Conservation (phyloP, 2,888 invertebrate species). For the Drosophila algonquin region DNA sequence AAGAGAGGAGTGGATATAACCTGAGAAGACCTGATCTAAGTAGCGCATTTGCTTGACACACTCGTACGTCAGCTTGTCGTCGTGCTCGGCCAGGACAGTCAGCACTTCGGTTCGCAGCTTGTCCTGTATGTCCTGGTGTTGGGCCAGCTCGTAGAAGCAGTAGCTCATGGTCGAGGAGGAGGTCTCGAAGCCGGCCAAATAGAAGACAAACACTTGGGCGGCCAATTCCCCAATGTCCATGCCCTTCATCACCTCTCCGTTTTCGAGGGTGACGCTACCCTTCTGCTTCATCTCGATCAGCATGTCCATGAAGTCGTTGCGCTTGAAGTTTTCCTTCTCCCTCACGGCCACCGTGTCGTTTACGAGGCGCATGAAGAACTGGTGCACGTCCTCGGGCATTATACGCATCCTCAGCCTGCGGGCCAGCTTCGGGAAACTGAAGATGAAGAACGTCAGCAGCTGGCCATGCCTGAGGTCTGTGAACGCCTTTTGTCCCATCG, state of each 20-base stretch:
- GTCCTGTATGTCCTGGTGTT: slow-evolving; percentile 84
- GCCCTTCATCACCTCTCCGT: slow-evolving; percentile 64
- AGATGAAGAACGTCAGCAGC: slow-evolving; percentile 43
- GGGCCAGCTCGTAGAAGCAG: slow-evolving; percentile 84
- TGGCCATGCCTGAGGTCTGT: slow-evolving; percentile 45
- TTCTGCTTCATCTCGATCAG: slow-evolving; percentile 83
- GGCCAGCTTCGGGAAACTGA: slow-evolving; percentile 68
- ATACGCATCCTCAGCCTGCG: slow-evolving; percentile 60
- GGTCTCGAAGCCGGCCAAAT: slow-evolving; percentile 85
- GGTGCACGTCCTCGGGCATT: slow-evolving; percentile 66
- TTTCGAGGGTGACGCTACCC: slow-evolving; percentile 63
- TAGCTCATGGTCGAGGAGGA: slow-evolving; percentile 84
- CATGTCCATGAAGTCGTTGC: slow-evolving; percentile 85
- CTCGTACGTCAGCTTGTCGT: slow-evolving; percentile 83
- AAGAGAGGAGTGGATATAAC: slow-evolving; percentile 62
- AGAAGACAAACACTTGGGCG: slow-evolving; percentile 85
- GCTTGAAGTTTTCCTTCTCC: slow-evolving; percentile 77
- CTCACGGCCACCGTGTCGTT: slow-evolving; percentile 82
- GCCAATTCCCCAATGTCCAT: slow-evolving; percentile 83
- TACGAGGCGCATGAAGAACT: slow-evolving; percentile 81
- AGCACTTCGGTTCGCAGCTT: slow-evolving; percentile 83
- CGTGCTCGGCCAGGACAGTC: slow-evolving; percentile 77
- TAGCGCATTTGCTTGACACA: slow-evolving; percentile 83
- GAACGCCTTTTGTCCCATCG: slow-evolving; percentile 56
- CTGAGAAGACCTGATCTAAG: slow-evolving; percentile 84